These are phyloP conservation scores for Aricia agestis DNA, from an alignment of 1,140 invertebrate species.

Conservation along the genomic window DNA sequence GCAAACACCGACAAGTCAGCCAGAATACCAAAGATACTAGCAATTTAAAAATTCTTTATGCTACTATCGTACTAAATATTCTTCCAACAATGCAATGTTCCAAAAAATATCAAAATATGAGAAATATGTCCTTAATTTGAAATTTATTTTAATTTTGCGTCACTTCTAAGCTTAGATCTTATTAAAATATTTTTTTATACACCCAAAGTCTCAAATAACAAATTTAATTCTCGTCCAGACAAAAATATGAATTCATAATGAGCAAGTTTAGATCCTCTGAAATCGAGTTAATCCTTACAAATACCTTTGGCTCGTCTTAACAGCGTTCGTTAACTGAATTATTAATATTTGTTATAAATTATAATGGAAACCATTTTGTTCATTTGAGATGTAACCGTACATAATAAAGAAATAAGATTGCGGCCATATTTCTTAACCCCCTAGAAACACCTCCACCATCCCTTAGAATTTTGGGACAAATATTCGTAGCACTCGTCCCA, in stretches of 20 bases:
- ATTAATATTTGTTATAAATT: background rate
- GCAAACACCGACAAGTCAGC: conserved; percentile 23
- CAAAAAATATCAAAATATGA: too few relatives aligned
- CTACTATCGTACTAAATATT: background rate
- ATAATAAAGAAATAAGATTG: too few relatives aligned
- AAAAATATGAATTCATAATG: background rate
- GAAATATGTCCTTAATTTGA: too few relatives aligned
- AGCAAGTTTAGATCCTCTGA: background rate
- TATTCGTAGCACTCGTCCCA: too few relatives aligned
- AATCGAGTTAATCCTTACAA: conserved; percentile 3
- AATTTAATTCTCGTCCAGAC: background rate
- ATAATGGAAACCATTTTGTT: background rate
- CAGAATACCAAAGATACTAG: background rate
- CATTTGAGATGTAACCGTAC: too few relatives aligned
- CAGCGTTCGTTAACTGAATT: background rate
- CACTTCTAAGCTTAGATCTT: too few relatives aligned
- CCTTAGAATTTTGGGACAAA: too few relatives aligned
- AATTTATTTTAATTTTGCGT: too few relatives aligned
- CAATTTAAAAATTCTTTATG: background rate
- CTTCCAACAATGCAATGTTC: background rate
- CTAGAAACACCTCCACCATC: too few relatives aligned
- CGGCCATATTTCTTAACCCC: too few relatives aligned
- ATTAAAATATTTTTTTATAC: background rate
- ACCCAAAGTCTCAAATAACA: background rate
- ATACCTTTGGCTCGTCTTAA: background rate